phyloP scores from a whole-genome alignment of 30 jellyfish, hydroid and myxozoan genomes.

The Catostylus mosaicus region DNA sequence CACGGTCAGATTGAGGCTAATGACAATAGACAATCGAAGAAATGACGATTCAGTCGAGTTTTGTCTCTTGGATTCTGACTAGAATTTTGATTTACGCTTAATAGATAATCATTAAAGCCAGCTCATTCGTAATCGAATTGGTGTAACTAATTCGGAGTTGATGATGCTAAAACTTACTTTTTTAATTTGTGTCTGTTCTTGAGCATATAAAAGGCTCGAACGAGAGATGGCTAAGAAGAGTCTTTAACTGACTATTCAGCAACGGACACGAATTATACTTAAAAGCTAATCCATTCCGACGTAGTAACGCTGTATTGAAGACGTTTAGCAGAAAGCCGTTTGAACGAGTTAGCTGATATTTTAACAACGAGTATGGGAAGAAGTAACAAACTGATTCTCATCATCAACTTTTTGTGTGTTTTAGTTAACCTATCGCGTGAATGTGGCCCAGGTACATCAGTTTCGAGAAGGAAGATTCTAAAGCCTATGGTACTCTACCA shows the following conservation, averaged over 20 bases:
- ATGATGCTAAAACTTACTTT: conserved; percentile 34
- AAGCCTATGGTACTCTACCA: conserved; percentile 65
- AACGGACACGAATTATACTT: background rate
- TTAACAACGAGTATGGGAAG: background rate
- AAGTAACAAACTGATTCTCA: background rate
- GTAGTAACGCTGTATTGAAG: no score
- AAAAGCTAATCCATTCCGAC: no score
- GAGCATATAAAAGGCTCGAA: conserved; percentile 1
- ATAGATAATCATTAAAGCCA: conserved; percentile 32
- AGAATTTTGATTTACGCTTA: conserved; percentile 53
- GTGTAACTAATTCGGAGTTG: conserved; percentile 48
- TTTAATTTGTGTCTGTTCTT: conserved; percentile 5
- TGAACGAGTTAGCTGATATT: no score
- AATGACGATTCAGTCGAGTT: conserved; percentile 7
- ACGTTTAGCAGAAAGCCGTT: no score
- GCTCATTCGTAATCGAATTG: conserved; percentile 33
- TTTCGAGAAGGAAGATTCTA: conserved; percentile 23
- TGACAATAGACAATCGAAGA: conserved; percentile 27
- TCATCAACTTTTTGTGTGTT: background rate
- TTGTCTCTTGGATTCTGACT: conserved; percentile 7
- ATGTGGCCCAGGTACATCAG: conserved; percentile 55
- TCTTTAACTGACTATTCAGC: background rate
- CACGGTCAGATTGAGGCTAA: conserved; percentile 1
- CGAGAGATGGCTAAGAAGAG: background rate
- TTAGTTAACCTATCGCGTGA: conserved; percentile 11